Evolutionary conservation across 30 jellyfish, hydroid and myxozoan genomes (phyloP), one percentile per base, ranked within the genome.

Genomic region (Aurelia sp.): DNA sequence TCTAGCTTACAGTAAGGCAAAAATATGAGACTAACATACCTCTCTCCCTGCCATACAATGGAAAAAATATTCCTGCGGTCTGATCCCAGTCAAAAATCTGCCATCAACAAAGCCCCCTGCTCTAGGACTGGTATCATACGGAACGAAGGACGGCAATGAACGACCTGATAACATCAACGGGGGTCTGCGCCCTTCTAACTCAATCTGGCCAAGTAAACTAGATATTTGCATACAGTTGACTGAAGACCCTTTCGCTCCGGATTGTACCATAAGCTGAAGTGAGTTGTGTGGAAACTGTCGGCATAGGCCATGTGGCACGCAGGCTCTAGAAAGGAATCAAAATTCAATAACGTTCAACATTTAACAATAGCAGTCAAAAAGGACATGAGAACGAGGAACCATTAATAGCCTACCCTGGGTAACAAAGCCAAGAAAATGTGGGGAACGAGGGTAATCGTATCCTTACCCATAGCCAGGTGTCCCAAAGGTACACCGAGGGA

Each of bases 41-140:
- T 96, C 99, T 64, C 99, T 70, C 9, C 99, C 99, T 5, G 99
- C 99, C 99, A 96, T 96, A 74, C 99, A 96, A 85, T 96, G 99
- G 80, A 96, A 96, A 71, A 96, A 96, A 58, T 91, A 96, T 67
- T 96, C 99, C 74, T 92, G 98, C 61, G 99, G 99, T 21, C 97
- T 97, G 16, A 96, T 91, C 8, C 99, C 99, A 63, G 99, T 91
- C 3, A 96, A 71, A 62, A 96, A 96, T 38, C 99, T 74, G 24
- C 99, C 98, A 77, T 92, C 98, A 47, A 92, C 98, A 81, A 96
- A 96, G 2, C 99, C 99, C 72, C 98, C 98, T 13, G 99, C 97
- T 40, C 98, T 87, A 4, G 98, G 97, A 33, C 97, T 74, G 8
- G 98, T 93, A 74, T 96, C 99, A 63, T 91, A 92, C 8, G 99